Evolutionary conservation across 2,888 invertebrate genomes (phyloP), one percentile per base, ranked within the genome.

Genomic region (Hypomecis atomaria): DNA sequence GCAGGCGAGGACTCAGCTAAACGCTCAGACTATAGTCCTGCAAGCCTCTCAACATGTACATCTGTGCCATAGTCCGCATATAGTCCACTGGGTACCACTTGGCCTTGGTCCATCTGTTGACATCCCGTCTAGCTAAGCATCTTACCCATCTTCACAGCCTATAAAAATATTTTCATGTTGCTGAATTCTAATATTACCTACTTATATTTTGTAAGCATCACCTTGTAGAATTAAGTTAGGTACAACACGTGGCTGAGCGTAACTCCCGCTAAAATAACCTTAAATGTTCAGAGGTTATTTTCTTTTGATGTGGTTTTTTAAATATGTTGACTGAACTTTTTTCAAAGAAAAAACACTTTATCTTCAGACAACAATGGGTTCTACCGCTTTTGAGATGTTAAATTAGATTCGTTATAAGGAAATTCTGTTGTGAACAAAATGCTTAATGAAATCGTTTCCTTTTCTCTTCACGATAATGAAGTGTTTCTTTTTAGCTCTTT

Each of bases 301-400:
- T 40, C 23, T n/a, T 40, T 38, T 13, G 13, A 36, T 6, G 23
- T 44, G 3, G 5, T 45, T 45, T 56, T 56, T 56, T 36, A 56
- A 45, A 23, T 37, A 38, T 45, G 37, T 56, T 56, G 55, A 56
- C 23, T 6, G 37, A 43, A 43, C 10, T 11, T 44, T 40, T 36
- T 56, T 45, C 36, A 44, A 56, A 56, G 55, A 45, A 45, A n/a
- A 45, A 45, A 37, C 45, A 56, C 8, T 23, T 36, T 50, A 50
- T 50, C 13, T 50, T 38, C 11, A 50, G 10, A 52, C 10, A 38
- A 50, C 38, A 37, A 11, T 37, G 47, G 47, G 38, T 40, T 40
- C 52, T 6, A 23, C 10, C 9, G 52, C 40, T 52, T 52, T 42
- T 52, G 52, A 52, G n/a, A 42, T 38, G 38, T 40, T 23, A 52